Evolutionary conservation across 2,797 vertebrate species (phyloP).

Genomic region (Parauchenoglanis punctatus): DNA sequence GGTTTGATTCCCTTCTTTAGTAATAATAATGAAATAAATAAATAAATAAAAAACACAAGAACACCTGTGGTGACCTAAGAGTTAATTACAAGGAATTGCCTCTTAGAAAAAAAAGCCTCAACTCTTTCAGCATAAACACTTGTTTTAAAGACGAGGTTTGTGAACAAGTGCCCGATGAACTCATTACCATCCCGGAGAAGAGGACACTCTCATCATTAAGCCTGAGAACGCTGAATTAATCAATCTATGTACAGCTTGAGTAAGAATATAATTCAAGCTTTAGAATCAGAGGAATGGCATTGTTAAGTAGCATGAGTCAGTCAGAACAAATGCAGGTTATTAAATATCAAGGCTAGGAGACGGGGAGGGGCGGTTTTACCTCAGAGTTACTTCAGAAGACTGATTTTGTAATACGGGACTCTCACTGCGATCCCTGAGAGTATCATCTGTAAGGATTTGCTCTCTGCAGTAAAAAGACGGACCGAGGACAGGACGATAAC

Average conservation of each 20-base stretch:
- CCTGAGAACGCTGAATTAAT: background rate
- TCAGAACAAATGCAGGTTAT: background rate
- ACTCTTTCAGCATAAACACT: background rate
- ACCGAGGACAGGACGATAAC: slow-evolving; percentile 16
- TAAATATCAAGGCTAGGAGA: background rate
- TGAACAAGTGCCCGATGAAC: background rate
- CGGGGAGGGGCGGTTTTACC: background rate
- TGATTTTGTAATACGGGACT: background rate
- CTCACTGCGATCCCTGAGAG: background rate
- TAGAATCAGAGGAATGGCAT: background rate
- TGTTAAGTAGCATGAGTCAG: background rate
- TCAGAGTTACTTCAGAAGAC: background rate
- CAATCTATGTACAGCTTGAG: background rate
- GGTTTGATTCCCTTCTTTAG: background rate
- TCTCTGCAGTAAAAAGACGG: slow-evolving; percentile 16
- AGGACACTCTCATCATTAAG: background rate
- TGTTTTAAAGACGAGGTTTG: background rate
- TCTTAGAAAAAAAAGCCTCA: too few relatives aligned
- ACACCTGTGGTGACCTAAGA: background rate
- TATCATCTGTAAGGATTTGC: background rate
- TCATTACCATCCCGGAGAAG: background rate
- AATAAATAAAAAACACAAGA: background rate
- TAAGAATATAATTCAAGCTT: background rate
- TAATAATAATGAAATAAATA: background rate
- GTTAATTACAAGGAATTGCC: background rate